Conservation (phyloP, 1,140 invertebrate species). For the Callitettix versicolor region DNA sequence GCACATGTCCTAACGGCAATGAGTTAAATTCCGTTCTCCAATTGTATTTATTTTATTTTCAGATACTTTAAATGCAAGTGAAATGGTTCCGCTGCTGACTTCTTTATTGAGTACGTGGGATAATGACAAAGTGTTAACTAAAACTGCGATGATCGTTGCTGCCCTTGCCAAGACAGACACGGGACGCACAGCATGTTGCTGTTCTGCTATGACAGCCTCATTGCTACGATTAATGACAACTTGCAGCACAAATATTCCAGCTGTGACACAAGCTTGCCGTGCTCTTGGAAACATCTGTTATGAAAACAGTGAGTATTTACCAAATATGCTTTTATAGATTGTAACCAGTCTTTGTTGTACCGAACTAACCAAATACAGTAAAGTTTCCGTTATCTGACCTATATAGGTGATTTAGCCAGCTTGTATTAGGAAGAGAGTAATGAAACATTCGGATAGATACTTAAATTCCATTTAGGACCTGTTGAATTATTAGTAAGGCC, state of each 20-base stretch:
- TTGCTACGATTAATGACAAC: conserved; percentile 41
- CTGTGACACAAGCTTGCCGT: conserved; percentile 59
- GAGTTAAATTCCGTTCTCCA: too few relatives aligned
- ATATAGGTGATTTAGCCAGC: too few relatives aligned
- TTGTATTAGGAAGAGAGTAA: too few relatives aligned
- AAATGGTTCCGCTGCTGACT: conserved; percentile 15
- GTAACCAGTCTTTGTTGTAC: too few relatives aligned
- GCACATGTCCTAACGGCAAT: too few relatives aligned
- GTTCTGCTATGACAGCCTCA: conserved; percentile 42
- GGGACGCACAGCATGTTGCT: conserved; percentile 53
- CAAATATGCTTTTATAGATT: too few relatives aligned
- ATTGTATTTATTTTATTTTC: too few relatives aligned
- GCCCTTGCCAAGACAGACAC: conserved; percentile 57
- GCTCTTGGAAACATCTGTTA: conserved; percentile 81
- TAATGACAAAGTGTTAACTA: conserved; percentile 17
- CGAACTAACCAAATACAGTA: too few relatives aligned
- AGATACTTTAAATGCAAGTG: conserved; percentile 10
- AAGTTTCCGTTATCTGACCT: too few relatives aligned
- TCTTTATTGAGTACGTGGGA: conserved; percentile 9
- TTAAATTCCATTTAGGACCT: too few relatives aligned
- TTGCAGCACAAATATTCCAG: conserved; percentile 36
- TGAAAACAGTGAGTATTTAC: conserved; percentile 58
- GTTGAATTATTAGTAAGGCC: too few relatives aligned
- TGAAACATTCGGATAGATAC: too few relatives aligned
- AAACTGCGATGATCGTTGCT: conserved; percentile 50